Evolutionary conservation across 2,797 vertebrate genomes (phyloP), one percentile per base, ranked within the genome.

Genomic region (Aplochiton taeniatus): DNA sequence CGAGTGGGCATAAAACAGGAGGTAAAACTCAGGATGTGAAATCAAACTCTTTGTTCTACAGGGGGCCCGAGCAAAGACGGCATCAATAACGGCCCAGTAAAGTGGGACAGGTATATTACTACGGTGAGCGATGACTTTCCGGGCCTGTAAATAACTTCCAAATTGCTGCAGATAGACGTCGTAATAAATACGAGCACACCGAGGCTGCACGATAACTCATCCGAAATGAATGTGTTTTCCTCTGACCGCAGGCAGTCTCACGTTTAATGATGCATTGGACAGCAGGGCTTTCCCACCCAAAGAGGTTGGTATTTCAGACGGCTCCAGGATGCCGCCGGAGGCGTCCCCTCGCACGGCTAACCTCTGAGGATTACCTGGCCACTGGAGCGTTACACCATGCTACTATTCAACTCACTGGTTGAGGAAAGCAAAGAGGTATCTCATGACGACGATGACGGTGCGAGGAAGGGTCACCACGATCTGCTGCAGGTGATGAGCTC

Each of bases 371-470:
- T 31, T 31, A n/a, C n/a, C n/a, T n/a, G n/a, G n/a, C n/a, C n/a
- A n/a, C n/a, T n/a, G n/a, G n/a, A n/a, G n/a, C n/a, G n/a, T n/a
- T n/a, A n/a, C n/a, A n/a, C n/a, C n/a, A n/a, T n/a, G n/a, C n/a
- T n/a, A n/a, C n/a, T n/a, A 52, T 8, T n/a, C 66, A 61, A 95
- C 97, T 96, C 85, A 99, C 97, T 99, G 97, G 77, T 98, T 98
- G 69, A 99, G 96, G 87, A 99, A 99, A 72, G 97, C 96, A 75
- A 99, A 99, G 65, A 99, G 96, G 72, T 98, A 99, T 96, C 97
- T 93, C 96, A 99, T 97, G 88, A 99, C 96, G 60, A 99, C 94
- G 11, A 98, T 93, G 87, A 98, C 87, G 61, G 92, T 93, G 9
- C 95, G 95, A 72, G 97, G 93, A 83, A 99, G 93, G 50, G 96